Evolutionary conservation across 2,888 invertebrate genomes (phyloP), one percentile per base, ranked within the genome.

Genomic region (Phortica okadai): DNA sequence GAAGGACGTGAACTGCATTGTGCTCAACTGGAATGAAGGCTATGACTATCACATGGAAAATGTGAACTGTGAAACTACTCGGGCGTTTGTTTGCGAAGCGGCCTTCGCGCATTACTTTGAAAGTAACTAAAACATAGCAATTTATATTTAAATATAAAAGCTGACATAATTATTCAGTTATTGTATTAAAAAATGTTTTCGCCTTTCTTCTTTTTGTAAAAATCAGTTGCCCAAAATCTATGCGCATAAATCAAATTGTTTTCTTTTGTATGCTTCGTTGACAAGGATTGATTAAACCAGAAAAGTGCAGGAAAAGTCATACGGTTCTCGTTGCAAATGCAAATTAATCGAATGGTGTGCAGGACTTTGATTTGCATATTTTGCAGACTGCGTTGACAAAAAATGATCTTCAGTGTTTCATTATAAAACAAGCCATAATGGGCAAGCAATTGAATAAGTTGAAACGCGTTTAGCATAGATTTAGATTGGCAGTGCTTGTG

Each of bases 281-380:
- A 69, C 69, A 69, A 45, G 69, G 69, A 69, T 69, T 69, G 69
- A 69, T 69, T 69, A 50, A 69, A 69, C n/a, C 25, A 25, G 10
- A 11, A 50, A 45, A 44, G 45, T 69, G 50, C 44, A 69, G n/a
- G 16, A 69, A 45, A 45, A 69, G 69, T 25, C 45, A 69, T 69
- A 69, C 50, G 69, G 45, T 21, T 45, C 45, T 69, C 45, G 69
- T 45, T 50, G 50, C 50, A 21, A 69, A 69, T 69, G 69, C 69
- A 69, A 69, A 69, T 69, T 44, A 41, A 21, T 3, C 14, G 33
- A 33, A 5, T 5, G 33, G 33, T 33, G 33, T 33, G 33, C 25
- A 59, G 69, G 8, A 16, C 33, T 16, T 11, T 41, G 21, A 69
- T 69, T 69, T 69, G 69, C 69, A 69, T 69, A 45, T 69, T 25